Evolutionary conservation across 92 coral and sea anemone genomes (phyloP), one percentile per base, ranked within the genome.

Genomic region (Heteractis magnifica): DNA sequence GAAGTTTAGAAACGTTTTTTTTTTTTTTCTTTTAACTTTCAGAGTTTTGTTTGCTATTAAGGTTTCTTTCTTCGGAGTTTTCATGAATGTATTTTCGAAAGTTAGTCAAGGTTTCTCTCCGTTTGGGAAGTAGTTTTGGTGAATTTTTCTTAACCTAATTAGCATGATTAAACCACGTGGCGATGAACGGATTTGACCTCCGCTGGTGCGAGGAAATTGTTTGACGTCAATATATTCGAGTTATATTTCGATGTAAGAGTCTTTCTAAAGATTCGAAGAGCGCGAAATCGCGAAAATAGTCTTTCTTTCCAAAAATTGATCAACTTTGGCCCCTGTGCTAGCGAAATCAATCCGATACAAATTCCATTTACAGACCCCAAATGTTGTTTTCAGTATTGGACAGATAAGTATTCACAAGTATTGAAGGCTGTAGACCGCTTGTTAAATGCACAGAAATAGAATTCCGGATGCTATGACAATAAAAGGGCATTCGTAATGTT

Each of bases 141-240:
- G 13, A 74, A 74, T 5, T 10, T 74, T 74, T 77, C 70, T 56
- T 56, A 34, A n/a, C 65, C 4, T 6, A 56, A 77, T 77, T 77
- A 77, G 48, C 81, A 77, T 77, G 12, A 52, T 14, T 49, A 52
- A 52, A 56, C 64, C 81, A 77, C 81, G 79, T 75, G 81, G 81
- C 19, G 81, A 20, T 1, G 12, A 51, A 51, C 68, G 49, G 78
- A 72, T 41, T 87, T 87, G 88, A 88, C 88, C 88, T 83, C 75
- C 82, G 58, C 8, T 79, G 81, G 74, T 71, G 87, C 91, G 91
- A 64, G 5, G 70, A 73, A 13, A 83, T 75, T 56, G 16, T 48
- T 78, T 83, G 84, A 84, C 88, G 91, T 88, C 82, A 88, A 41
- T 60, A 62, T 77, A 4, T 52, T 19, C 26, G 23, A 52, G 68